Evolutionary conservation across 2,113 vertebrate genomes (phyloP).

Genomic region (Rhodinocichla rosea): DNA sequence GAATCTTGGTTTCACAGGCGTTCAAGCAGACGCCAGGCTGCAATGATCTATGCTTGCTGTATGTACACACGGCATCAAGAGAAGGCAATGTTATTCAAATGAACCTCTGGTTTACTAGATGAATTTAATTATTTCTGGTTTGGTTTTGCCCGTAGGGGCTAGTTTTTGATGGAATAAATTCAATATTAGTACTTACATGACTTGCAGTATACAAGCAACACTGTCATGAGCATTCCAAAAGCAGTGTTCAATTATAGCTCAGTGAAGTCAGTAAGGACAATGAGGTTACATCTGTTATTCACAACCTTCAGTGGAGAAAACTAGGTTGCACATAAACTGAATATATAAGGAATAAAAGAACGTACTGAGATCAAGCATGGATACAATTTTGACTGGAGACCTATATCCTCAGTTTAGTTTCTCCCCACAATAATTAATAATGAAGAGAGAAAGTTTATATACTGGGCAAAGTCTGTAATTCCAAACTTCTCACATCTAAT

Average conservation of each 20-base stretch:
- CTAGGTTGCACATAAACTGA: conserved; percentile 41
- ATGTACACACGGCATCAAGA: conserved; percentile 26
- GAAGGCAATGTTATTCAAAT: conserved; percentile 61
- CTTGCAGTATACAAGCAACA: conserved; percentile 47
- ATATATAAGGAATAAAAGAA: not conserved
- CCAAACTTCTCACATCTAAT: not conserved
- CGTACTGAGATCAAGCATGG: not conserved
- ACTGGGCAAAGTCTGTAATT: not conserved
- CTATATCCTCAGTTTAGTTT: not conserved
- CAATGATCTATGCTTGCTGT: conserved; percentile 30
- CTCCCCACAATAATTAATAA: not conserved
- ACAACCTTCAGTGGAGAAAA: conserved; percentile 49
- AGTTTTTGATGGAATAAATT: conserved; percentile 66
- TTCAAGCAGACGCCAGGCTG: not conserved
- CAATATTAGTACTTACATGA: conserved; percentile 66
- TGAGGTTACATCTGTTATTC: conserved; percentile 64
- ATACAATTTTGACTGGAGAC: not conserved
- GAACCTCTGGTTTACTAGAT: conserved; percentile 45
- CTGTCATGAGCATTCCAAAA: conserved; percentile 52
- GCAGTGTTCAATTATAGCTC: conserved; percentile 61
- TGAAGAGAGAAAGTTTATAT: not conserved
- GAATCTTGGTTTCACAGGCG: not conserved
- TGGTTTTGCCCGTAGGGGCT: conserved; percentile 42
- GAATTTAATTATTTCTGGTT: conserved; percentile 66
- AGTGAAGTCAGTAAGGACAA: conserved; percentile 62